Conservation (phyloP, 2,888 invertebrate genomes). For the Tineola bisselliella region DNA sequence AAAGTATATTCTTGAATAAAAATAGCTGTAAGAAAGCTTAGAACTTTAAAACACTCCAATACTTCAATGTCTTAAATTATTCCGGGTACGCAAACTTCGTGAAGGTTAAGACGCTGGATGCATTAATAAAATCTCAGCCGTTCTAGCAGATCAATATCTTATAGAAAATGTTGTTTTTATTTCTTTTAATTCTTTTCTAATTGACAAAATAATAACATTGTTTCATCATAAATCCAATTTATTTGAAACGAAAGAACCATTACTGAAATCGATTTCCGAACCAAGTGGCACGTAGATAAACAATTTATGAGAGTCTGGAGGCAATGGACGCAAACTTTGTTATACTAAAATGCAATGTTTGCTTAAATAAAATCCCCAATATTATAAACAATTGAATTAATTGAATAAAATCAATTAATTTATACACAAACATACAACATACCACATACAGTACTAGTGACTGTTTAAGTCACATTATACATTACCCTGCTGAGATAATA, state of each 20-base stretch:
- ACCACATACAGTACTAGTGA: too few relatives aligned
- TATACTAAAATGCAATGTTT: not conserved
- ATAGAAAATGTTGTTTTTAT: not conserved
- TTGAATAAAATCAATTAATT: too few relatives aligned
- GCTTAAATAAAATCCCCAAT: too few relatives aligned
- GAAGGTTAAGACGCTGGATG: not conserved
- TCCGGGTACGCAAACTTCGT: not conserved
- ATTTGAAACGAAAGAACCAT: conserved; percentile 6
- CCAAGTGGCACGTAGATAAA: not conserved
- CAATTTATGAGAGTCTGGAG: not conserved
- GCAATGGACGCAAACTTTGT: not conserved
- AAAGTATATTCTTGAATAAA: too few relatives aligned
- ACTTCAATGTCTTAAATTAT: not conserved
- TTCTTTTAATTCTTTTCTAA: not conserved
- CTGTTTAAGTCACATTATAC: too few relatives aligned
- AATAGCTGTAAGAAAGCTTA: too few relatives aligned
- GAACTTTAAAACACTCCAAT: too few relatives aligned
- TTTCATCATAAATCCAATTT: conserved; percentile 3
- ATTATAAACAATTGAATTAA: too few relatives aligned
- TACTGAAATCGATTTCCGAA: conserved; percentile 10
- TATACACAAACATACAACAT: too few relatives aligned
- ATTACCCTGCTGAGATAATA: too few relatives aligned
- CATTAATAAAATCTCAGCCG: not conserved
- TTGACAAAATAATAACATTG: not conserved
- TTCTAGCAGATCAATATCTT: too few relatives aligned